Base-by-base conservation (phyloP, 2,113 vertebrate genomes). In the Oncorhynchus gorbuscha region DNA sequence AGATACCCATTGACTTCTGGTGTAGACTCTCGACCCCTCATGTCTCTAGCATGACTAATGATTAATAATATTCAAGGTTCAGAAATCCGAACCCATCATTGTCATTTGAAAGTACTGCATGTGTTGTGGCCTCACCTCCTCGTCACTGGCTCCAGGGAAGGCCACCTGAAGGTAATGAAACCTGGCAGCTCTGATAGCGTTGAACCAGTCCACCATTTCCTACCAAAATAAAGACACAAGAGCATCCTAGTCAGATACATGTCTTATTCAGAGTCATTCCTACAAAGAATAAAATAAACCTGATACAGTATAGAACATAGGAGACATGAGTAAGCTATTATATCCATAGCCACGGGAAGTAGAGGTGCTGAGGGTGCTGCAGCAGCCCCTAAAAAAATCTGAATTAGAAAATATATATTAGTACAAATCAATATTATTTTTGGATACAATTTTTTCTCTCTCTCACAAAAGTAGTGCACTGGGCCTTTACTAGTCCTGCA, bases 151-250 rank as follows among this genome's bases (percentile, higher is more conserved):
- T 79, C 96, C 96, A 0, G 97, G 97, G 88, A 96, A 99, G 0
- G 97, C 97, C 90, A 99, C 97, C 89, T 99, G 95, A 71, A 97
- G 90, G 91, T 99, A 98, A 88, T 99, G 96, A 83, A 99, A 98
- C 22, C 97, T 95, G 0, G 97, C 97, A 0, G 97, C 97, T 6
- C 97, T 93, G 78, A 99, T 97, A 0, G 97, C 95, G 0, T 98
- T 99, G 92, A 97, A 99, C 97, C 97, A 99, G 86, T 99, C 97
- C 61, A 97, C 95, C 48, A 97, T 97, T 88, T 98, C 97, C 97
- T 99, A 76, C 22, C 16, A 70, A 70, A 45, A 69, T 6, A 32
- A 35, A 64, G 9, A n/a, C 28, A 11, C 18, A 66, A 24, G 9
- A 30, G 9, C 22, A 66, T 66, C 13, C 64, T 16, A 28, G 64